Percentiles rank a stretch among this genome's conserved stretches.
Conservation (phyloP, 2,797 vertebrate genomes). For the Rhinichthys osculus region DNA sequence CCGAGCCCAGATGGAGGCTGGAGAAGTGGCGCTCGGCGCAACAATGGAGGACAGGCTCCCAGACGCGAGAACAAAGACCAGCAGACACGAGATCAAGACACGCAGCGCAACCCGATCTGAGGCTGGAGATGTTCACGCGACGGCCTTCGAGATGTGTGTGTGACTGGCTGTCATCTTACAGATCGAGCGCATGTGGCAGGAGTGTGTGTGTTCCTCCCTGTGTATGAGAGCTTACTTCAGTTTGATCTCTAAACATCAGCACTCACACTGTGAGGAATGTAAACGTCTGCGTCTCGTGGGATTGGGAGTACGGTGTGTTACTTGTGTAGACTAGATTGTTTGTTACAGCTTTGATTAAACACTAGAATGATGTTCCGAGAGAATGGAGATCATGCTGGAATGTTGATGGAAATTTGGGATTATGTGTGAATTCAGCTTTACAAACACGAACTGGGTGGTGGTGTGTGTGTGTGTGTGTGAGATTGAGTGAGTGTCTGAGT, state of each 20-base stretch:
- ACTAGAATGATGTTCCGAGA: conserved; percentile 14
- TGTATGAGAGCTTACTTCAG: background rate
- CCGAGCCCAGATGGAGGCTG: conserved; percentile 60
- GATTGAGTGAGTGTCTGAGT: too few species aligned
- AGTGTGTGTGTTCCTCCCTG: background rate
- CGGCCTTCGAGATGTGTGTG: background rate
- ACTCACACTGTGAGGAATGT: conserved; percentile 8
- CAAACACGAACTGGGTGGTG: conserved; percentile 9
- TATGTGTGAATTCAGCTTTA: conserved; percentile 41
- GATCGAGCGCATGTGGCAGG: background rate
- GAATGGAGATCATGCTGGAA: conserved; percentile 53
- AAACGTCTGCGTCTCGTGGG: background rate
- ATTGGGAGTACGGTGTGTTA: background rate
- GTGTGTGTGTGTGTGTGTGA: background rate
- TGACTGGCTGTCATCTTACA: conserved; percentile 1
- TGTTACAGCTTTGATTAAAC: background rate
- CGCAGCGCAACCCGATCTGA: background rate
- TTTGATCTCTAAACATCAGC: conserved; percentile 1
- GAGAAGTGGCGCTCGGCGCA: background rate
- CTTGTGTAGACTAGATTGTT: conserved; percentile 19
- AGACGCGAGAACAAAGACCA: conserved; percentile 24
- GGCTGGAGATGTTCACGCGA: background rate
- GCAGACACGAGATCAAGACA: conserved; percentile 12
- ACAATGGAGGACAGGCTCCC: conserved; percentile 28
- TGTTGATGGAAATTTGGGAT: conserved; percentile 65